phyloP scores from a whole-genome alignment of 2,113 vertebrate genomes.

The Boleophthalmus pectinirostris region DNA sequence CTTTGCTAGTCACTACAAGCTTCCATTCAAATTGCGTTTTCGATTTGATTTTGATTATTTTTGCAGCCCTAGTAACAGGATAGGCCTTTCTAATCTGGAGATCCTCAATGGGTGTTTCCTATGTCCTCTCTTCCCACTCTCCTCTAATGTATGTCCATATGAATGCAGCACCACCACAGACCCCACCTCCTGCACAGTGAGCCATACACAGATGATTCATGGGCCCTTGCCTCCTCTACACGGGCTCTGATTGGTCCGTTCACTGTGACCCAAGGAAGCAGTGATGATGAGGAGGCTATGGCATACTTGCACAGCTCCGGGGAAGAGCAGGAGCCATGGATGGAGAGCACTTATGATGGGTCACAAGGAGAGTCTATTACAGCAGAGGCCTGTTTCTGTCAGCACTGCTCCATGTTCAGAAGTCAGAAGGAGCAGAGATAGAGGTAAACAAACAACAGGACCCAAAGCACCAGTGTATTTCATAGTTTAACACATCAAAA shows the following conservation, averaged over 20 bases:
- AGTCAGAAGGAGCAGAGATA: conserved; percentile 1
- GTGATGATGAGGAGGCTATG: conserved; percentile 53
- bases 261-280: conserved; percentile 55
- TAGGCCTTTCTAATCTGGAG: too few species aligned
- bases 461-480: not conserved
- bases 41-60: too few species aligned
- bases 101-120: conserved; percentile 17
- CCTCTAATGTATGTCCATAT: conserved; percentile 47
- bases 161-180: conserved; percentile 48
- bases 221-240: conserved; percentile 51
- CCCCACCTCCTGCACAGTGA: conserved; percentile 48
- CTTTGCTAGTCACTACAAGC: too few species aligned
- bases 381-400: conserved; percentile 25
- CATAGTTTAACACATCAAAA: not conserved
- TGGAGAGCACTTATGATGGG: conserved; percentile 44
- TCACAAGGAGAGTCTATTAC: conserved; percentile 34
- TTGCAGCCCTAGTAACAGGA: too few species aligned
- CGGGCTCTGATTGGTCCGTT: conserved; percentile 54
- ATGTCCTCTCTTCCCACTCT: not conserved
- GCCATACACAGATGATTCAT: conserved; percentile 63
- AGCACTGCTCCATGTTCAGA: conserved; percentile 19
- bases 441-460: not conserved
- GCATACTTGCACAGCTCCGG: conserved; percentile 66
- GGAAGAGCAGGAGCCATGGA: conserved; percentile 66
- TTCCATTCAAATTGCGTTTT: too few species aligned